Conservation (phyloP, 2,113 vertebrate genomes). For the Tinamus guttatus region DNA sequence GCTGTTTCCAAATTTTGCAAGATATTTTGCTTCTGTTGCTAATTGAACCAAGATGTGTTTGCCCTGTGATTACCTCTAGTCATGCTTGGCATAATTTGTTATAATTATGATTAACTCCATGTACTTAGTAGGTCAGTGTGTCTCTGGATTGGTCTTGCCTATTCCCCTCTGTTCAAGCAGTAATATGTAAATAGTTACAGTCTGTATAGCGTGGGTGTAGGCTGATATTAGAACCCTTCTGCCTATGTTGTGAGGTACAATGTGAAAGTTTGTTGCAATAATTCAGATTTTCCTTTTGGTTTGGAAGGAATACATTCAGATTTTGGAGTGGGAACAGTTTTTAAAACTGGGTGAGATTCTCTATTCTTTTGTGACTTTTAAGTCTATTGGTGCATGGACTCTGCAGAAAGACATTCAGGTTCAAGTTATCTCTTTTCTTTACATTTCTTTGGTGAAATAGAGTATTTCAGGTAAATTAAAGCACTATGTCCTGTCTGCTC, state of each 20-base stretch:
- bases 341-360: neutral
- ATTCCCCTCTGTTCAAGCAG: neutral
- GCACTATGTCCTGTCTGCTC: neutral
- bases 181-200: neutral
- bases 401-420: neutral
- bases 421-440: neutral
- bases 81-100: slow-evolving; percentile 40
- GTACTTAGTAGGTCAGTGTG: slow-evolving; percentile 1
- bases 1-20: slow-evolving; percentile 17
- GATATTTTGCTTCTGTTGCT: slow-evolving; percentile 24
- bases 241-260: neutral
- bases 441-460: neutral
- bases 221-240: neutral
- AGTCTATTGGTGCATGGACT: neutral
- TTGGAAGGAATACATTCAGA: neutral
- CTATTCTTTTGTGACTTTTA: neutral
- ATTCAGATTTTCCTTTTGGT: neutral
- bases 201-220: neutral
- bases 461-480: neutral
- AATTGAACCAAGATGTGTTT: slow-evolving; percentile 57
- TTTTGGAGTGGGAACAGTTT: neutral
- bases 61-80: slow-evolving; percentile 53
- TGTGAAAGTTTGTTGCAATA: neutral
- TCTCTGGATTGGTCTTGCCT: neutral
- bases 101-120: slow-evolving; percentile 48